Evolutionary conservation across 2,113 vertebrate species (phyloP).

Genomic region (Coreoperca whiteheadi): DNA sequence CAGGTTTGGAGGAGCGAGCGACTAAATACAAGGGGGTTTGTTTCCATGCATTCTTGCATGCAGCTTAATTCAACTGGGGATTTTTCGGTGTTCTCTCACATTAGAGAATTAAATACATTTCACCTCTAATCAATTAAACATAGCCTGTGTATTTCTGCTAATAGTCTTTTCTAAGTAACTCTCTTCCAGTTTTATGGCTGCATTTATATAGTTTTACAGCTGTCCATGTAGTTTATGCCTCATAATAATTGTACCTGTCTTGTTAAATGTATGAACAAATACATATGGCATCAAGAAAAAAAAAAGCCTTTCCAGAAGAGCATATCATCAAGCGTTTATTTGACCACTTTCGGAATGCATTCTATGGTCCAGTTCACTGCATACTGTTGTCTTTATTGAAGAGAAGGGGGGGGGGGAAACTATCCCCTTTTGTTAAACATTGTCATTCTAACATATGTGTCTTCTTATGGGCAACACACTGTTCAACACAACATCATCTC

Average conservation of each 20-base stretch:
- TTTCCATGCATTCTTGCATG: not conserved
- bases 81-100: not conserved
- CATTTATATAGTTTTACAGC: not conserved
- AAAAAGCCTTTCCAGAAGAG: not conserved
- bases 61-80: too few species aligned
- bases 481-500: not conserved
- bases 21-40: not conserved
- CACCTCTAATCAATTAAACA: not conserved
- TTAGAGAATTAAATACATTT: not conserved
- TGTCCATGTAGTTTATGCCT: not conserved
- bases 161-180: not conserved
- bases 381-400: not conserved
- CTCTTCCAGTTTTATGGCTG: too few species aligned
- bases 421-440: too few species aligned
- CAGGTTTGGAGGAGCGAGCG: constrained; percentile 52
- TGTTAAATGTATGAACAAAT: not conserved
- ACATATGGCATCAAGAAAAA: not conserved
- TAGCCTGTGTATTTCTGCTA: not conserved
- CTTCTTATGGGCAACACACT: not conserved
- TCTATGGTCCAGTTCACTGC: not conserved
- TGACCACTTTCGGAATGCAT: not conserved
- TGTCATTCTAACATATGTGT: constrained; percentile 3
- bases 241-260: not conserved
- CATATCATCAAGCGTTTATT: not conserved
- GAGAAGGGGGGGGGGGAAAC: too few species aligned